Percentiles rank a stretch among this genome's conserved stretches.
These are phyloP conservation scores for Lanius ludovicianus DNA, from an alignment of 2,113 vertebrate species.

Conservation along the genomic window DNA sequence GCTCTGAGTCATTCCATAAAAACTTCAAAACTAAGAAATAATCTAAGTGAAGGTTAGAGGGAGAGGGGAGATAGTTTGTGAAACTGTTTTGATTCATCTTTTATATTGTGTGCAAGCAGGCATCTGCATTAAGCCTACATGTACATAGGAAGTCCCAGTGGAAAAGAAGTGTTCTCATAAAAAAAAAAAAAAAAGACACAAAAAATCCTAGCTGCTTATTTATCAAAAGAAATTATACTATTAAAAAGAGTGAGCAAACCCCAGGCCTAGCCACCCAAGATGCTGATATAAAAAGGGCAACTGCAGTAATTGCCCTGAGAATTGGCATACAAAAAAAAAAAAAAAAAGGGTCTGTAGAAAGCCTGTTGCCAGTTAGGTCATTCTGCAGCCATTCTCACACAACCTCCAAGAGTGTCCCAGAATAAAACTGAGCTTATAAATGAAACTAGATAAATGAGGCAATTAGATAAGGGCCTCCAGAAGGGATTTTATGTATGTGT, in stretches of 20 bases:
- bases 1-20: neutral
- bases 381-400: constrained; percentile 56
- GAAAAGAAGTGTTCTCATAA: constrained; percentile 38
- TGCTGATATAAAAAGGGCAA: constrained; percentile 56
- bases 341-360: constrained; percentile 10
- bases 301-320: constrained; percentile 63
- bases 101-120: constrained; percentile 16
- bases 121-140: neutral
- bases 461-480: constrained; percentile 62
- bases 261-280: constrained; percentile 53
- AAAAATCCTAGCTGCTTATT: constrained; percentile 45
- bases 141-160: constrained; percentile 10
- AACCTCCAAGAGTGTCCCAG: constrained; percentile 40
- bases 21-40: neutral
- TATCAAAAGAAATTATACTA: constrained; percentile 59
- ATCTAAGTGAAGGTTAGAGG: neutral
- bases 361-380: constrained; percentile 62
- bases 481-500: constrained; percentile 51
- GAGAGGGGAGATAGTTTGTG: neutral
- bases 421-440: constrained; percentile 66
- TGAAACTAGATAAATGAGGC: constrained; percentile 65
- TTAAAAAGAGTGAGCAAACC: constrained; percentile 55
- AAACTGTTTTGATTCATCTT: neutral
- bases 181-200: neutral
- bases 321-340: constrained; percentile 55